Conservation (phyloP, 2,888 invertebrate genomes). For the Calliphora vomitoria region DNA sequence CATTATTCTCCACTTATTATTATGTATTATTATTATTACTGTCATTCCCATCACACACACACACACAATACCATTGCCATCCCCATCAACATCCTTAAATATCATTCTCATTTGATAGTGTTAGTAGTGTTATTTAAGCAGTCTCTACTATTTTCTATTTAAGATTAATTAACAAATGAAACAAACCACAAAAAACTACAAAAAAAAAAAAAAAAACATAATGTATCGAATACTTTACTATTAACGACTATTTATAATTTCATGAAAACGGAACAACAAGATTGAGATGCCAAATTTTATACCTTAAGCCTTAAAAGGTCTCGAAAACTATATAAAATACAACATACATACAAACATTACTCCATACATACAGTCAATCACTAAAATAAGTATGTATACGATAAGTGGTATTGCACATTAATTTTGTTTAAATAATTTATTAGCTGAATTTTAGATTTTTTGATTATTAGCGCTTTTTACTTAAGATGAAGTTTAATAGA, state of each 20-base stretch:
- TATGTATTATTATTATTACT: not conserved
- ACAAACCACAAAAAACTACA: slow-evolving; percentile 9
- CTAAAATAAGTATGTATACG: no score
- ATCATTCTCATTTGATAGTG: slow-evolving; percentile 19
- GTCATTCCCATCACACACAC: not conserved
- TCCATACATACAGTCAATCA: no score
- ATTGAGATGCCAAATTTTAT: slow-evolving; percentile 73
- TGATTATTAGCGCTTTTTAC: no score
- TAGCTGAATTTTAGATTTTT: no score
- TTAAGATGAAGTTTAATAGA: no score
- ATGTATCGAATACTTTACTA: slow-evolving; percentile 57
- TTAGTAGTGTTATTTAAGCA: slow-evolving; percentile 45
- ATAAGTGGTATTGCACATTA: no score
- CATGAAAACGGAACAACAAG: slow-evolving; percentile 52
- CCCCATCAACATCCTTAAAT: not conserved
- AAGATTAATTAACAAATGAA: slow-evolving; percentile 53
- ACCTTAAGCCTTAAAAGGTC: slow-evolving; percentile 57
- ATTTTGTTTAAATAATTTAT: no score
- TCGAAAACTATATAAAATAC: slow-evolving; percentile 34
- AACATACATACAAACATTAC: slow-evolving; percentile 23
- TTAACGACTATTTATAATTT: slow-evolving; percentile 61
- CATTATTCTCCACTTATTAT: not conserved
- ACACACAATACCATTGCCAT: not conserved
- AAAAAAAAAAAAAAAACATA: not conserved
- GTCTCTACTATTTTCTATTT: slow-evolving; percentile 61